A percentile compares a stretch with the other conserved stretches of the same genome.
Conservation (phyloP, 2,797 vertebrate genomes). For the Craterocephalus amniculus region DNA sequence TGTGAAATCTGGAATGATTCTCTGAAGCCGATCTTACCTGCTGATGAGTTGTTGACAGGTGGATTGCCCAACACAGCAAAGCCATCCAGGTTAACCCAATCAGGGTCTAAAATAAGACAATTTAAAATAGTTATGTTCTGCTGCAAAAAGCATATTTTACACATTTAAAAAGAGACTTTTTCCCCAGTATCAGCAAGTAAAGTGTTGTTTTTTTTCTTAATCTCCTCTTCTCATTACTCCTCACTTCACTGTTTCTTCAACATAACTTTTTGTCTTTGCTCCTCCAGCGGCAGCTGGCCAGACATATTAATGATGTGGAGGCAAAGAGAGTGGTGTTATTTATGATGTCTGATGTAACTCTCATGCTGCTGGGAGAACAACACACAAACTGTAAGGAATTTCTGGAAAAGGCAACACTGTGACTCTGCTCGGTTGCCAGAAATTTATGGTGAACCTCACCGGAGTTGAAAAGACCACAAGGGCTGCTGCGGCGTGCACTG, state of each 20-base stretch:
- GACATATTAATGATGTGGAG: constrained; percentile 59
- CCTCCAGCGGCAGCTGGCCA: constrained; percentile 41
- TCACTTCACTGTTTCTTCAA: not conserved
- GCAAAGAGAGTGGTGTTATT: constrained; percentile 61
- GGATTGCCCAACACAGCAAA: constrained; percentile 82
- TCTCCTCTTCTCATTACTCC: constrained; percentile 1
- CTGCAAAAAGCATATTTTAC: not conserved
- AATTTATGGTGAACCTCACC: constrained; percentile 53
- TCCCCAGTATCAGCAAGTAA: not conserved
- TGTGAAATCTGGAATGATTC: constrained; percentile 16
- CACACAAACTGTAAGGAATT: constrained; percentile 56
- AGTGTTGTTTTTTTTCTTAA: not conserved
- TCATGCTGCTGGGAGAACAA: constrained; percentile 64
- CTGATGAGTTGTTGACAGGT: constrained; percentile 79
- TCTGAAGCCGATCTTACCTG: constrained; percentile 71
- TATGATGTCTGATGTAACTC: constrained; percentile 60
- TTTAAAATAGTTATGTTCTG: not conserved
- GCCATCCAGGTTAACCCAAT: constrained; percentile 84
- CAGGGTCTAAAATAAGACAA: constrained; percentile 73
- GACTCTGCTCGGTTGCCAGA: constrained; percentile 37
- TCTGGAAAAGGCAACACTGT: constrained; percentile 49
- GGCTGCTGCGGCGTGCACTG: constrained; percentile 23
- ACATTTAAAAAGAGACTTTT: not conserved
- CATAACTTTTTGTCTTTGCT: constrained; percentile 24
- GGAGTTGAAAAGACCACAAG: constrained; percentile 54